These are phyloP conservation scores for Stegophylla sp. DNA, from an alignment of 2,888 invertebrate species.

Conservation along the genomic window DNA sequence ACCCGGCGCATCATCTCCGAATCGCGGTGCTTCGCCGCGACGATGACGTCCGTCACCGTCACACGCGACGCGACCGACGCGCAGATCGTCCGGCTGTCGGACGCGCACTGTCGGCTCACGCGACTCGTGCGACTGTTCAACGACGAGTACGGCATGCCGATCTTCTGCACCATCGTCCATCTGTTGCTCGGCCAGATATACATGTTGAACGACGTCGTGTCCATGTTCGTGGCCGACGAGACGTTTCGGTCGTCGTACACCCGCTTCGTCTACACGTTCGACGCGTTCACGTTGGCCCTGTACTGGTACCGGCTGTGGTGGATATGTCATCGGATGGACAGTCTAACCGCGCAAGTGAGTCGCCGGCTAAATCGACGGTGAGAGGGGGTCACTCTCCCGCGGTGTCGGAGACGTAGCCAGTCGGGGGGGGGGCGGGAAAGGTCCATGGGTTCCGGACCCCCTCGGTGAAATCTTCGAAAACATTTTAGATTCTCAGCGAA, in stretches of 20 bases:
- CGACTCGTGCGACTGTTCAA: conserved; percentile 29
- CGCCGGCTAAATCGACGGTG: too few relatives aligned
- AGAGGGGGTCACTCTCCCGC: too few relatives aligned
- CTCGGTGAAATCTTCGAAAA: too few relatives aligned
- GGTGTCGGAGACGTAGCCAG: too few relatives aligned
- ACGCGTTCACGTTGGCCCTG: neutral
- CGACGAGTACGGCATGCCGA: conserved; percentile 21
- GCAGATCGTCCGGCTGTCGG: neutral
- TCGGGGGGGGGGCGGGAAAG: too few relatives aligned
- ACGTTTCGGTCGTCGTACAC: neutral
- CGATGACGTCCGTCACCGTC: too few relatives aligned
- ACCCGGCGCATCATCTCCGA: too few relatives aligned
- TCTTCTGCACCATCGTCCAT: conserved; percentile 6
- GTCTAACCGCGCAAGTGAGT: neutral
- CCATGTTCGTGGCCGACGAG: neutral
- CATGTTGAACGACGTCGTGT: conserved; percentile 2
- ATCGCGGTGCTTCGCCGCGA: neutral
- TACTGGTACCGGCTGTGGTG: conserved; percentile 19
- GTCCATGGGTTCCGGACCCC: too few relatives aligned
- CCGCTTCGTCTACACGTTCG: too few relatives aligned
- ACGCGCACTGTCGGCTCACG: neutral
- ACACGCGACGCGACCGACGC: neutral
- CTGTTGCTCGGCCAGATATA: neutral
- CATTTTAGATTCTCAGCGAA: too few relatives aligned
- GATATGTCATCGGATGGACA: neutral